Evolutionary conservation across 2,113 vertebrate species (phyloP), one percentile per base, ranked within the genome.

Genomic region (Lophochroa leadbeateri): DNA sequence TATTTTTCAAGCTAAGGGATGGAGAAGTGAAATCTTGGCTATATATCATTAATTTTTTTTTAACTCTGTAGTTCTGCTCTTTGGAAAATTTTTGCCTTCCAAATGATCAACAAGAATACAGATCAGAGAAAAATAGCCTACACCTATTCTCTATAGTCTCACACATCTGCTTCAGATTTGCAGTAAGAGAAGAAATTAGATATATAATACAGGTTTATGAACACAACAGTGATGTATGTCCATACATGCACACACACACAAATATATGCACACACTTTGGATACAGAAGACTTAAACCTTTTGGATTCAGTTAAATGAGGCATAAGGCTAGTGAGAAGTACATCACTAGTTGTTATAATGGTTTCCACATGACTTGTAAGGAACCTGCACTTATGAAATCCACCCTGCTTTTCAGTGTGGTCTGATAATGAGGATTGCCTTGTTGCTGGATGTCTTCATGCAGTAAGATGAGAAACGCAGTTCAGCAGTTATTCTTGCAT

Each of bases 121-220:
- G 13, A 65, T 69, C 57, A 69, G 35, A 82, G 75, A 79, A 92
- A 76, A 57, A 28, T 5, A 60, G 35, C 43, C 31, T 43, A 13
- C 39, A 50, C 53, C 61, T 93, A 6, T 82, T 61, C 58, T 52
- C 33, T 76, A 3, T 28, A 71, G 44, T 37, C 35, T 92, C 79
- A 55, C 24, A 76, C 70, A 94, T 92, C 67, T 94, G 88, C 57
- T 95, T 93, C 68, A 41, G 7, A 77, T 88, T 86, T 86, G 63
- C 37, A 65, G 52, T 65, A 35, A 46, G 78, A 84, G 61, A 52
- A 92, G 84, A 79, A 82, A 61, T 3, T 35, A 63, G 53, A 80
- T 31, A 31, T 82, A 18, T 85, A 44, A 44, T 47, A 21, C 13
- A 7, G 5, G 18, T 71, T 80, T 92, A 72, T 71, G 57, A 82